Percentiles rank a stretch among this genome's conserved stretches.
These are phyloP conservation scores for Aspiorhynchus laticeps DNA, from an alignment of 2,113 vertebrate species.

Conservation along the genomic window DNA sequence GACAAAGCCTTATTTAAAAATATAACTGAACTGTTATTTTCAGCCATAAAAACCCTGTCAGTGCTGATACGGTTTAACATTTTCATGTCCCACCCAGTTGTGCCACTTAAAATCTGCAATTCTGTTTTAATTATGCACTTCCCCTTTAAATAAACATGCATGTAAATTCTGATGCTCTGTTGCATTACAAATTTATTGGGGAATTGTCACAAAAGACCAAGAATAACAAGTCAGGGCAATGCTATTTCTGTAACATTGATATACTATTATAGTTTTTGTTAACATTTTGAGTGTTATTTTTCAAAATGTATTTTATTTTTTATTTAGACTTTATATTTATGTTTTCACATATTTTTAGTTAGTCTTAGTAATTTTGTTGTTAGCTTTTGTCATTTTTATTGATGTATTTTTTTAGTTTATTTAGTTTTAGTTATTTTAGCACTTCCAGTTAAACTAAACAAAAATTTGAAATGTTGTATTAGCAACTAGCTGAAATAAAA, in stretches of 20 bases:
- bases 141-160: background rate
- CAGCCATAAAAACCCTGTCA: background rate
- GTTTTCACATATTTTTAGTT: too few relatives aligned
- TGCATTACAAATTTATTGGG: background rate
- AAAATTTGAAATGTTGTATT: too few relatives aligned
- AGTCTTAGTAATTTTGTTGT: too few relatives aligned
- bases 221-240: background rate
- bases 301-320: background rate
- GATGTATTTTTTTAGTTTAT: background rate
- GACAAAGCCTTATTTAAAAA: background rate
- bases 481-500: too few relatives aligned
- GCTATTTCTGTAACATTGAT: background rate
- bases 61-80: background rate
- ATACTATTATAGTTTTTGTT: background rate
- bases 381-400: background rate
- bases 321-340: too few relatives aligned
- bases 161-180: background rate
- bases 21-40: background rate
- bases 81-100: background rate
- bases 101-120: background rate
- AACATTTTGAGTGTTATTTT: background rate
- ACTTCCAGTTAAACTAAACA: background rate
- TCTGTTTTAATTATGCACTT: background rate
- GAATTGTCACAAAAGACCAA: background rate
- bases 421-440: background rate